Percentiles rank a stretch among this genome's conserved stretches.
Evolutionary conservation across 2,888 invertebrate species (phyloP).

Genomic region (Dione juno): DNA sequence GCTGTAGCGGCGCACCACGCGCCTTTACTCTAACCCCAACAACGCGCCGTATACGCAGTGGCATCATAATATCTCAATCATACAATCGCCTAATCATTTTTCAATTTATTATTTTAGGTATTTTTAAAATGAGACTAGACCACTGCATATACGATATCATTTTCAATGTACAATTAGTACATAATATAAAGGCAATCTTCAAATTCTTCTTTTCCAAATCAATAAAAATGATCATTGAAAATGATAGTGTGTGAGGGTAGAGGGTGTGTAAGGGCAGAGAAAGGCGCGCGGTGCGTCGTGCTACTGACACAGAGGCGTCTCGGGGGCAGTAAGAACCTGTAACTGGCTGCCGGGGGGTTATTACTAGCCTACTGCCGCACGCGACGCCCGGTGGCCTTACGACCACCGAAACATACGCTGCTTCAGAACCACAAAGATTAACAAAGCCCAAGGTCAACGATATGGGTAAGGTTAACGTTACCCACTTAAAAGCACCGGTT

Average conservation of each 20-base stretch:
- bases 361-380: conserved; percentile 76
- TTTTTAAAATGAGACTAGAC: conserved; percentile 2
- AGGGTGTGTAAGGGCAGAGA: conserved; percentile 50
- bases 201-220: not conserved
- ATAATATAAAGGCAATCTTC: not conserved
- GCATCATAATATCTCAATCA: not conserved
- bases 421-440: conserved; percentile 49
- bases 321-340: conserved; percentile 78
- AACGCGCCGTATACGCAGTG: conserved; percentile 6
- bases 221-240: conserved; percentile 32
- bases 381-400: conserved; percentile 59
- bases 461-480: conserved; percentile 43
- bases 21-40: conserved; percentile 46
- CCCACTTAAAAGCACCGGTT: conserved; percentile 45
- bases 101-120: not conserved
- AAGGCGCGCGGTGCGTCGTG: conserved; percentile 65
- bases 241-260: conserved; percentile 35
- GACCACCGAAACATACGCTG: conserved; percentile 58
- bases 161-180: conserved; percentile 18
- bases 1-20: conserved; percentile 76
- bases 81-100: not conserved
- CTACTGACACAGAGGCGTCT: conserved; percentile 70
- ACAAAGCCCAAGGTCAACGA: conserved; percentile 41
- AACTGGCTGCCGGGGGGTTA: conserved; percentile 83
- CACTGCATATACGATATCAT: conserved; percentile 41